Evolutionary conservation across 2,113 vertebrate genomes (phyloP).

Genomic region (Genyomyrus donnyi): DNA sequence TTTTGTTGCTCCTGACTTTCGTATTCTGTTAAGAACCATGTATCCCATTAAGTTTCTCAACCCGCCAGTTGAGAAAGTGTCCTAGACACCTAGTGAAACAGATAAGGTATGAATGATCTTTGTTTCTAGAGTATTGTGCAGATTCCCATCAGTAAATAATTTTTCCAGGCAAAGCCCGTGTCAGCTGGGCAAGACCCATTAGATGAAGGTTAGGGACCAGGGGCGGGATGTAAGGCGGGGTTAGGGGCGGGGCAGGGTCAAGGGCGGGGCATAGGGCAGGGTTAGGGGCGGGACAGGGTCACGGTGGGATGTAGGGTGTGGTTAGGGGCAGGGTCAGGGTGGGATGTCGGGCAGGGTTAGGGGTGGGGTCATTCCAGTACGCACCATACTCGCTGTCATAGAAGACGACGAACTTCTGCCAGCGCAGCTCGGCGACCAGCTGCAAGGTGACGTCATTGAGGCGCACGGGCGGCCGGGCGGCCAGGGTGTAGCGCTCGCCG

Average conservation of each 20-base stretch:
- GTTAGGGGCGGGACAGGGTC: neutral
- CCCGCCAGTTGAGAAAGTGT: neutral
- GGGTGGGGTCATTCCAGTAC: slow-evolving; percentile 28
- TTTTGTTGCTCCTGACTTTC: neutral
- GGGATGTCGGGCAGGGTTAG: too few relatives aligned
- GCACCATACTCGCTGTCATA: slow-evolving; percentile 97
- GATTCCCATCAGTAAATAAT: neutral
- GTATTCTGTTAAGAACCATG: neutral
- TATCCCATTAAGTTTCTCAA: neutral
- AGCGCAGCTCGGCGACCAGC: slow-evolving; percentile 85
- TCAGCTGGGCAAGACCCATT: neutral
- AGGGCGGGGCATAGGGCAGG: neutral
- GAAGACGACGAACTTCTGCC: slow-evolving; percentile 97
- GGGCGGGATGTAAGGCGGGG: neutral
- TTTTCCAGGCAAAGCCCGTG: neutral
- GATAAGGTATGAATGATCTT: neutral
- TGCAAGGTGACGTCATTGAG: slow-evolving; percentile 90
- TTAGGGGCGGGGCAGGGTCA: neutral
- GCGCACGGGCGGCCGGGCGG: slow-evolving; percentile 80
- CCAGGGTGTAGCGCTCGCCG: slow-evolving; percentile 86
- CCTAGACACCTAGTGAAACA: neutral
- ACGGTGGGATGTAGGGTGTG: too few relatives aligned
- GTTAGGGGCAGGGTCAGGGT: neutral
- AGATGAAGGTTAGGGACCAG: too few relatives aligned
- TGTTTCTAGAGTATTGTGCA: neutral